Evolutionary conservation across 2,888 invertebrate genomes (phyloP).

Genomic region (Shargacucullia verbasci): DNA sequence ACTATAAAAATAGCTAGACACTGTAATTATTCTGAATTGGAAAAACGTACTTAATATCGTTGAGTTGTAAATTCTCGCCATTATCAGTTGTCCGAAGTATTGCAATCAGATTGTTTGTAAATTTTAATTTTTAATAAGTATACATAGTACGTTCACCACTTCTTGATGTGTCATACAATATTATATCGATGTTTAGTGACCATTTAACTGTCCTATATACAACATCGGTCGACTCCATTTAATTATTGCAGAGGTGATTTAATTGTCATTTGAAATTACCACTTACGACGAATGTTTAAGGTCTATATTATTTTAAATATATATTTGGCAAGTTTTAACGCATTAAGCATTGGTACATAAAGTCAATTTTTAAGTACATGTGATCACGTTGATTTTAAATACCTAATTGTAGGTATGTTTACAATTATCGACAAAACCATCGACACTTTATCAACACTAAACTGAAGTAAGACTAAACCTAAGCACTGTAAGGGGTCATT

Average conservation of each 20-base stretch:
- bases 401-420: not conserved
- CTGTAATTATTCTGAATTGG: constrained; percentile 17
- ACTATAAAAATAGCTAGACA: not conserved
- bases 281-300: no score
- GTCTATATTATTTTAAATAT: no score
- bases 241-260: no score
- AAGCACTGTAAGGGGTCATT: constrained; percentile 29
- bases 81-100: constrained; percentile 55
- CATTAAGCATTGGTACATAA: no score
- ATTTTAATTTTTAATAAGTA: constrained; percentile 56
- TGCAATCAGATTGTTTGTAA: constrained; percentile 47
- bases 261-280: no score
- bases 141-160: constrained; percentile 45
- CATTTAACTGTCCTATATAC: not conserved
- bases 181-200: not conserved
- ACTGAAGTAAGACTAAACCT: not conserved
- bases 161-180: constrained; percentile 3
- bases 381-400: no score
- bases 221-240: no score
- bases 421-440: constrained; percentile 5
- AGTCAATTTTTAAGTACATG: no score
- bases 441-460: not conserved
- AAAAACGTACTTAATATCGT: constrained; percentile 16
- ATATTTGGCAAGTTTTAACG: no score
- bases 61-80: constrained; percentile 45